Evolutionary conservation across 2,888 invertebrate species (phyloP).

Genomic region (Epinotia bilunana): DNA sequence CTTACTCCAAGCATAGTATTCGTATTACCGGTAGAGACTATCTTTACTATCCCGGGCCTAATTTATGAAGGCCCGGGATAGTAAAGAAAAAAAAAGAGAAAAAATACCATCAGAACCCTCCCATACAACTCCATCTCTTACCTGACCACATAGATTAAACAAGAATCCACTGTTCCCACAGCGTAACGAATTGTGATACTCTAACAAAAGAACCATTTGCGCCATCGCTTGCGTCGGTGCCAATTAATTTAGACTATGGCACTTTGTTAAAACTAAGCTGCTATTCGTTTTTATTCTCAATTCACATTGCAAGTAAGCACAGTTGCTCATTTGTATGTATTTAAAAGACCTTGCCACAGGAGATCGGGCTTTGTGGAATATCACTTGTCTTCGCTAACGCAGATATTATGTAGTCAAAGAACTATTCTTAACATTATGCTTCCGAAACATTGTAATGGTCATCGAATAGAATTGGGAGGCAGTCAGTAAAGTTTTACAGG

Average conservation of each 20-base stretch:
- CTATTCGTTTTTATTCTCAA: constrained; percentile 27
- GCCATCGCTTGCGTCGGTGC: constrained; percentile 27
- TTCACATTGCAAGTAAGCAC: constrained; percentile 23
- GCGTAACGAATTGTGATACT: constrained; percentile 34
- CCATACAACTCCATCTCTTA: neutral
- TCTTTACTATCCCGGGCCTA: neutral
- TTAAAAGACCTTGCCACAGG: constrained; percentile 17
- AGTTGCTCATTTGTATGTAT: constrained; percentile 6
- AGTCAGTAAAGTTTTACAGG: neutral
- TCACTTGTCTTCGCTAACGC: constrained; percentile 1
- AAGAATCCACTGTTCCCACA: constrained; percentile 37
- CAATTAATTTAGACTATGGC: constrained; percentile 34
- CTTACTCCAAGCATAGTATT: neutral
- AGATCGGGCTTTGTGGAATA: neutral
- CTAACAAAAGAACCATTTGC: constrained; percentile 33
- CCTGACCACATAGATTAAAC: constrained; percentile 22
- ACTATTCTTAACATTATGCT: neutral
- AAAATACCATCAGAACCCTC: constrained; percentile 1
- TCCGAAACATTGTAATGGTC: neutral
- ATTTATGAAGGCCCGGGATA: no score
- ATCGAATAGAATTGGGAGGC: neutral
- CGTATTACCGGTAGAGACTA: neutral
- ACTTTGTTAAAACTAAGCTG: constrained; percentile 24
- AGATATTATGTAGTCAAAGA: neutral
- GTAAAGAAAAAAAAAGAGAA: neutral